A percentile compares a stretch with the other conserved stretches of the same genome.
phyloP scores from a whole-genome alignment of 2,113 vertebrate genomes.

The Marmota monax region DNA sequence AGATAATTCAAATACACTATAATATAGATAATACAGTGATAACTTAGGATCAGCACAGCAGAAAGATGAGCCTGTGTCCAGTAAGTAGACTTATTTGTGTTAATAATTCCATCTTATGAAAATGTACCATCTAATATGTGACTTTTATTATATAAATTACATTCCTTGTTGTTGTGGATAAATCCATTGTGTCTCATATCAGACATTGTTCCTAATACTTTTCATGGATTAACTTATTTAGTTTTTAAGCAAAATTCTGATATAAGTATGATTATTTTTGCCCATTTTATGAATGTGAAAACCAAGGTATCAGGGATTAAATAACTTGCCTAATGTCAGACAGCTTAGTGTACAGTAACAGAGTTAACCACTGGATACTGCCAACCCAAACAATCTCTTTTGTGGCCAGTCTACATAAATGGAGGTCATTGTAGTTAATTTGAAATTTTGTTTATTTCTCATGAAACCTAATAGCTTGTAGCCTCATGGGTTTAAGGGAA shows the following conservation, averaged over 20 bases:
- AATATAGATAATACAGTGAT: neutral
- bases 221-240: neutral
- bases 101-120: slow-evolving; percentile 31
- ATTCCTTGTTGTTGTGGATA: neutral
- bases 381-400: slow-evolving; percentile 69
- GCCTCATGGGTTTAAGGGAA: slow-evolving; percentile 57
- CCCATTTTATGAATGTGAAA: slow-evolving; percentile 49
- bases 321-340: neutral
- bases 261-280: neutral
- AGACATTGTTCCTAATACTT: neutral
- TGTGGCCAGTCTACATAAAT: slow-evolving; percentile 58
- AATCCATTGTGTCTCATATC: neutral
- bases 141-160: neutral
- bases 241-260: slow-evolving; percentile 13
- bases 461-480: slow-evolving; percentile 77
- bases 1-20: neutral
- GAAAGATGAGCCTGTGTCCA: neutral
- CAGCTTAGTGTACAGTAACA: slow-evolving; percentile 22
- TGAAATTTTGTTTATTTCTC: slow-evolving; percentile 80
- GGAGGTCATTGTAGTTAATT: slow-evolving; percentile 64
- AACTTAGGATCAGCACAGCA: neutral
- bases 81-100: neutral
- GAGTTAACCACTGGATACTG: slow-evolving; percentile 35
- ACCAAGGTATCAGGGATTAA: slow-evolving; percentile 7
- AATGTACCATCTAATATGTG: neutral